Conservation (phyloP, 2,888 invertebrate species). For the Phoronis australis region DNA sequence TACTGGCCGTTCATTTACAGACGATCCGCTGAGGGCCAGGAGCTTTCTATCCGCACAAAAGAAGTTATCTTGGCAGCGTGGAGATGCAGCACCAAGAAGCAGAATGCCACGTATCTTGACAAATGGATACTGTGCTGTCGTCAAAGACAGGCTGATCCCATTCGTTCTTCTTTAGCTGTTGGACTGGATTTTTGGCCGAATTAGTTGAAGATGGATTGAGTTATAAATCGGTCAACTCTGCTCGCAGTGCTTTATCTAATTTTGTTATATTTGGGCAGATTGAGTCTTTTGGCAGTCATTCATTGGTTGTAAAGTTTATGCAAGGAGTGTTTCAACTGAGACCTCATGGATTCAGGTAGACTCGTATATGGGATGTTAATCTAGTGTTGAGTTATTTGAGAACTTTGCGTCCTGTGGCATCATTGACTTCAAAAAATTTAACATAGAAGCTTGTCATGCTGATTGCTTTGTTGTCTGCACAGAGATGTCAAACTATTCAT, state of each 20-base stretch:
- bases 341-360: slow-evolving; percentile 7
- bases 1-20: background rate
- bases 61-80: background rate
- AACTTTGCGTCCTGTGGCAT: slow-evolving; percentile 5
- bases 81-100: slow-evolving; percentile 8
- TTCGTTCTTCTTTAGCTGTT: slow-evolving; percentile 2
- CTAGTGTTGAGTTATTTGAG: slow-evolving; percentile 7
- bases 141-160: slow-evolving; percentile 1
- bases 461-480: slow-evolving; percentile 8
- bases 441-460: slow-evolving; percentile 14
- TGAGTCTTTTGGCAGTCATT: slow-evolving; percentile 6
- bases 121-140: slow-evolving; percentile 12
- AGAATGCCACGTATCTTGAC: slow-evolving; percentile 7
- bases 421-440: slow-evolving; percentile 8
- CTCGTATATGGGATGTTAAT: slow-evolving; percentile 8
- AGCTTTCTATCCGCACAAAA: background rate
- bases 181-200: slow-evolving; percentile 3
- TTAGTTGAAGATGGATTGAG: slow-evolving; percentile 2
- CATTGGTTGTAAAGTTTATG: slow-evolving; percentile 10
- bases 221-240: slow-evolving; percentile 10
- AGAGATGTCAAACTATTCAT: slow-evolving; percentile 9
- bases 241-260: slow-evolving; percentile 12
- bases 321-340: slow-evolving; percentile 8
- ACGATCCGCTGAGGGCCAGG: background rate
- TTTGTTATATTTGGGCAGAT: slow-evolving; percentile 4